phyloP scores from a whole-genome alignment of 2,113 vertebrate genomes.

The Bos javanicus region DNA sequence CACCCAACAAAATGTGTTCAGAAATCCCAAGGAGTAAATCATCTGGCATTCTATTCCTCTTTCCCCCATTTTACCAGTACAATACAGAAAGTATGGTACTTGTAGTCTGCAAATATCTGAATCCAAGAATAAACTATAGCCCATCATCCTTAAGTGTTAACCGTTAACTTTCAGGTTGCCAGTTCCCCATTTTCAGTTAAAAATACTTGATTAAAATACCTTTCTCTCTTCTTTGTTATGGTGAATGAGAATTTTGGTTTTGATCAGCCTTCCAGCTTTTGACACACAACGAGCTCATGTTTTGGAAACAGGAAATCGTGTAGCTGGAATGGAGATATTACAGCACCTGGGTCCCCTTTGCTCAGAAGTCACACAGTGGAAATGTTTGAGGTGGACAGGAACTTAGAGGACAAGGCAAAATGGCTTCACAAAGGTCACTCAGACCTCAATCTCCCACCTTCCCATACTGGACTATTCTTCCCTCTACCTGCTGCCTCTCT shows the following conservation, averaged over 20 bases:
- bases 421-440: not conserved
- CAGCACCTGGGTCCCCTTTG: not conserved
- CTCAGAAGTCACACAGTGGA: not conserved
- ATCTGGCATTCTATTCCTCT: not conserved
- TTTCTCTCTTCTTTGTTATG: not conserved
- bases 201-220: not conserved
- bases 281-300: not conserved
- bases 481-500: not conserved
- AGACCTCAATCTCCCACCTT: not conserved
- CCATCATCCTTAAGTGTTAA: not conserved
- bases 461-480: not conserved
- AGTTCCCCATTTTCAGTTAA: not conserved
- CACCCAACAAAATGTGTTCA: not conserved
- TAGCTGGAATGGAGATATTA: not conserved
- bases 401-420: not conserved
- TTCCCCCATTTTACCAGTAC: not conserved
- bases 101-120: not conserved
- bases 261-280: not conserved
- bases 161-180: not conserved
- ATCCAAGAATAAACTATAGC: not conserved
- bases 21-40: not conserved
- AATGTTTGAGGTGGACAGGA: not conserved
- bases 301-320: not conserved
- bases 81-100: not conserved
- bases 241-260: not conserved